These are phyloP conservation scores for Dendrolimus pini DNA, from an alignment of 2,888 invertebrate genomes.

Conservation along the genomic window DNA sequence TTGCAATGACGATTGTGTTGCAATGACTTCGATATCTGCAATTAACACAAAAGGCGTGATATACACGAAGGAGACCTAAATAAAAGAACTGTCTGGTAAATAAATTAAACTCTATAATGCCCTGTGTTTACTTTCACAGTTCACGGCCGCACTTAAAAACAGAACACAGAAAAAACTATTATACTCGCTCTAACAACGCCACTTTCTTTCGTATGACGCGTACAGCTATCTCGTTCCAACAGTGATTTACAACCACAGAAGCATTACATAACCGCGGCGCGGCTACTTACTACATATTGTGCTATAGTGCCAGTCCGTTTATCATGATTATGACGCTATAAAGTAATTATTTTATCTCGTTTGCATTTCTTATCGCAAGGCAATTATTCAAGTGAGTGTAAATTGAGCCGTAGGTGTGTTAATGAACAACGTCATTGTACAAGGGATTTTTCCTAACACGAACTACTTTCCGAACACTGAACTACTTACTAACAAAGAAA, in stretches of 20 bases:
- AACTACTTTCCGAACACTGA: no score
- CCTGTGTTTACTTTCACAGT: slow-evolving; percentile 58
- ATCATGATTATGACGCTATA: slow-evolving; percentile 58
- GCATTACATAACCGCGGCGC: slow-evolving; percentile 47
- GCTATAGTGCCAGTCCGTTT: slow-evolving; percentile 41
- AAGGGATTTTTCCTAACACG: background rate
- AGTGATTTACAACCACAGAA: slow-evolving; percentile 55
- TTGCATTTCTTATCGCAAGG: slow-evolving; percentile 30
- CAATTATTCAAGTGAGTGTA: slow-evolving; percentile 15
- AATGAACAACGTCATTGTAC: background rate
- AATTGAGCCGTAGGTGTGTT: slow-evolving; percentile 1
- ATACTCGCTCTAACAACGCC: slow-evolving; percentile 23
- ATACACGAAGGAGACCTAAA: slow-evolving; percentile 14
- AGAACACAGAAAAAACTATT: slow-evolving; percentile 16
- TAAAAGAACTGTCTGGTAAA: slow-evolving; percentile 32
- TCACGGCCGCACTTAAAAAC: slow-evolving; percentile 46
- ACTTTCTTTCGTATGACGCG: slow-evolving; percentile 12
- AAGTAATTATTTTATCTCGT: slow-evolving; percentile 58
- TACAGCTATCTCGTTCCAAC: slow-evolving; percentile 33
- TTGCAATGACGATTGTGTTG: background rate
- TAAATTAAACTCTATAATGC: slow-evolving; percentile 38
- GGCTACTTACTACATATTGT: slow-evolving; percentile 52
- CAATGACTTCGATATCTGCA: background rate
- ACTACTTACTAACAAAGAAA: no score
- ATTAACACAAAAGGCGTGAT: slow-evolving; percentile 2